These are phyloP conservation scores for Athripsodes cinereus DNA, from an alignment of 2,888 invertebrate genomes.

Conservation along the genomic window DNA sequence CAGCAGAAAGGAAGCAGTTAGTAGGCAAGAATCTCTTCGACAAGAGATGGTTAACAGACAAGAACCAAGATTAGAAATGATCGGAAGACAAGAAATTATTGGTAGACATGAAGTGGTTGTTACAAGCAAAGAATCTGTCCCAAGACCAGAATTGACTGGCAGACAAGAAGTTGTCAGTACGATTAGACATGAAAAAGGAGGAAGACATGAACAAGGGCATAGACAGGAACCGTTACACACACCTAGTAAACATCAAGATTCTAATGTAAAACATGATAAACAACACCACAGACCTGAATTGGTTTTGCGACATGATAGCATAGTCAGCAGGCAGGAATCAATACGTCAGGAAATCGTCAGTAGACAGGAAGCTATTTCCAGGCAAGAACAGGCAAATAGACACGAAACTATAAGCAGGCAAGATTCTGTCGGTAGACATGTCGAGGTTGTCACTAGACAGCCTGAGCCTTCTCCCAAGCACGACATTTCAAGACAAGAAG, in stretches of 20 bases:
- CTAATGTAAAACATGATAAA: background rate
- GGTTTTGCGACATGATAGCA: background rate
- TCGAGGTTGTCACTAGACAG: background rate
- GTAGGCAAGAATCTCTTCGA: constrained; percentile 1
- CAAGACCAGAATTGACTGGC: background rate
- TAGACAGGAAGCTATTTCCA: background rate
- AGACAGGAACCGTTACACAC: background rate
- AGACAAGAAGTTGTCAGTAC: background rate
- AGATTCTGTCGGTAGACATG: background rate
- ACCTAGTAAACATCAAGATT: background rate
- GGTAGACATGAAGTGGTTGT: background rate
- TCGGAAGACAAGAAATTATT: background rate
- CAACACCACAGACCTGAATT: background rate
- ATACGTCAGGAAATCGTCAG: background rate
- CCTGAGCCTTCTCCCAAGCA: background rate
- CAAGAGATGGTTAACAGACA: background rate
- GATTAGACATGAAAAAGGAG: background rate
- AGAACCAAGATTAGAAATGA: background rate
- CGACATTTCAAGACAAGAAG: constrained; percentile 5
- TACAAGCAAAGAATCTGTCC: background rate
- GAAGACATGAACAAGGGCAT: background rate
- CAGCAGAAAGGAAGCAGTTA: background rate
- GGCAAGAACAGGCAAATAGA: background rate
- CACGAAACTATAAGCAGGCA: constrained; percentile 1
- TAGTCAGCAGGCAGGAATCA: constrained; percentile 3